Evolutionary conservation across 2,113 vertebrate genomes (phyloP), one percentile per base, ranked within the genome.

Genomic region (Aptenodytes patagonicus): DNA sequence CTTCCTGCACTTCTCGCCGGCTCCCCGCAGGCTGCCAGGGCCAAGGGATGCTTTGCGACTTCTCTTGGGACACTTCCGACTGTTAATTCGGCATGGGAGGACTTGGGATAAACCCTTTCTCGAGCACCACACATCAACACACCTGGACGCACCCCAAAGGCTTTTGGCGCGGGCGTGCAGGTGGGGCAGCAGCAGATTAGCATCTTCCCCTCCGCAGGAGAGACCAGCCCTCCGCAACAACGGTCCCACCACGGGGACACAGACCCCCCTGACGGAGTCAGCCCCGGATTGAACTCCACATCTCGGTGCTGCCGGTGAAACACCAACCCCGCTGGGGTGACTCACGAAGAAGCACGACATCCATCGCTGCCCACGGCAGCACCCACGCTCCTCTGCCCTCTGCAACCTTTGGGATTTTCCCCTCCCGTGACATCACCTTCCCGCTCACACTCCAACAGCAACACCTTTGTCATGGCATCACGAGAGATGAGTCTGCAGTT

Each of bases 41-140:
- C 61, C 51, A 10, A 29, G 60, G 42, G 71, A 47, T 1, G 2
- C 65, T 42, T 54, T 1, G 4, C 2, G 36, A 51, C 36, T 28
- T 42, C 76, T 69, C 77, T 5, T 22, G 66, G 14, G 22, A 54
- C 19, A 2, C 44, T 52, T 17, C 40, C 49, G 3, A 6, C 29
- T 1, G 24, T 16, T 14, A 14, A 4, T 0, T 2, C 0, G 5
- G 40, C 24, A n/a, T 0, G 1, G 60, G 55, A 44, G 24, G 55
- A n/a, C 1, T 62, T 0, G 3, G 85, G 91, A 55, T 24, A 16
- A 88, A 22, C 61, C 65, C 10, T 1, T 49, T 22, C 68, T 24
- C 5, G 0, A 73, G 83, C 69, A 17, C 13, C 4, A 2, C 61
- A n/a, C 0, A 0, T 40, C 52, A 24, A 28, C 47, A 5, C 5